Evolutionary conservation across 2,113 vertebrate genomes (phyloP).

Genomic region (Crotalus horridus): DNA sequence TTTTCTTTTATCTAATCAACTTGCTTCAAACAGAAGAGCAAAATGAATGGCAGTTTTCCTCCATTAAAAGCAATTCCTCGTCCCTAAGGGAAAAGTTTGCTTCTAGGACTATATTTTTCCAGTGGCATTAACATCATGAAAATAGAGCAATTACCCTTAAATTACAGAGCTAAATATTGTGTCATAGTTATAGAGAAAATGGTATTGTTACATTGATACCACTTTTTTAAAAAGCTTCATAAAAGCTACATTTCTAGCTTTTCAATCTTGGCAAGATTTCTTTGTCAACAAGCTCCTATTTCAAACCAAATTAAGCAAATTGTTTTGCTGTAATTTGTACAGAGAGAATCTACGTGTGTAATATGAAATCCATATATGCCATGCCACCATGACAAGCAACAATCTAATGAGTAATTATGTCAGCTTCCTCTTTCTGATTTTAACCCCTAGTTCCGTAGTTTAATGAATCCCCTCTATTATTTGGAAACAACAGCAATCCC

Average conservation of each 20-base stretch:
- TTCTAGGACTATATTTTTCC: constrained; percentile 62
- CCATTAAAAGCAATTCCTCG: constrained; percentile 29
- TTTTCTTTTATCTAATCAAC: constrained; percentile 32
- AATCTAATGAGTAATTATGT: not conserved
- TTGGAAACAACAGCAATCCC: not conserved
- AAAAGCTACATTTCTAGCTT: constrained; percentile 58
- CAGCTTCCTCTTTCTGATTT: not conserved
- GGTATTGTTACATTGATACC: constrained; percentile 58
- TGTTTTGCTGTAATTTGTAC: not conserved
- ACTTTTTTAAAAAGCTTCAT: constrained; percentile 59
- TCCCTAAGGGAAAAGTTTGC: constrained; percentile 40
- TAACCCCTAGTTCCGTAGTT: not conserved
- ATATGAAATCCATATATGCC: not conserved
- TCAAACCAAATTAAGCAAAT: constrained; percentile 52
- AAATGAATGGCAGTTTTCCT: constrained; percentile 33
- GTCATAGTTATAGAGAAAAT: constrained; percentile 66
- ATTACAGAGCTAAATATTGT: constrained; percentile 73
- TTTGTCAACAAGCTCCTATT: constrained; percentile 66
- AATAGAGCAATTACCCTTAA: constrained; percentile 67
- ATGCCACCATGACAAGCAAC: not conserved
- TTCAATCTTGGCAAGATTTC: constrained; percentile 59
- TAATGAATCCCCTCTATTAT: not conserved
- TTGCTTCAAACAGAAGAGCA: constrained; percentile 22
- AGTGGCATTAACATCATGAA: constrained; percentile 61
- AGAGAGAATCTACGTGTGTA: not conserved